Evolutionary conservation across 2,888 invertebrate genomes (phyloP), one percentile per base, ranked within the genome.

Genomic region (Amphipyra berbera): DNA sequence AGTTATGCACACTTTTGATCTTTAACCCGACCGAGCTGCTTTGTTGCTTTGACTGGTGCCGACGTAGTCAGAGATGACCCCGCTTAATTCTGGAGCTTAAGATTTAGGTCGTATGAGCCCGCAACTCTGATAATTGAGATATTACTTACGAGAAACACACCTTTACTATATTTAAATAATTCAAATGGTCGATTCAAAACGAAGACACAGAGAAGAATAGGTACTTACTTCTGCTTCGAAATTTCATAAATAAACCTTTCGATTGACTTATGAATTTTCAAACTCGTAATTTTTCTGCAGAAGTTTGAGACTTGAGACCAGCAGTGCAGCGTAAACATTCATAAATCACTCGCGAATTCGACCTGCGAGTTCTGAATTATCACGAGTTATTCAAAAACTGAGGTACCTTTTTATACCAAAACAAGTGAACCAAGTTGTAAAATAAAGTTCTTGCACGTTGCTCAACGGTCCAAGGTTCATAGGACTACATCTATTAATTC

Each of bases 301-400:
- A 49, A 41, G 13, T 14, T 37, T 58, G 30, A 40, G 13, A 40
- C 30, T 30, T 30, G 30, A 30, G 6, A 40, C 38, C 9, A 8
- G 27, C 35, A 41, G 58, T 60, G 27, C 10, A 40, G 8, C 30
- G 2, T 30, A 55, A 38, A 46, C 33, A 21, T 42, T 15, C 15
- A 62, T 69, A 67, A 67, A 69, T 67, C 49, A 64, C 7, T 49
- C 6, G 38, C 10, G 47, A 62, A 69, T 70, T 63, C 44, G 45
- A 49, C 40, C n/a, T 49, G 27, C 45, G 52, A 45, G 14, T 35
- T 10, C 9, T 13, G 38, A 30, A 42, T 46, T 46, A 65, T 53
- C n/a, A 54, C 30, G 66, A 57, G 33, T 49, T 27, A 58, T 71
- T 65, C 41, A 54, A 68, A 62, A 56, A 57, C 45, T 38, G 8